These are phyloP conservation scores for Pomacea canaliculata DNA, from an alignment of 2,888 invertebrate genomes.

Conservation along the genomic window DNA sequence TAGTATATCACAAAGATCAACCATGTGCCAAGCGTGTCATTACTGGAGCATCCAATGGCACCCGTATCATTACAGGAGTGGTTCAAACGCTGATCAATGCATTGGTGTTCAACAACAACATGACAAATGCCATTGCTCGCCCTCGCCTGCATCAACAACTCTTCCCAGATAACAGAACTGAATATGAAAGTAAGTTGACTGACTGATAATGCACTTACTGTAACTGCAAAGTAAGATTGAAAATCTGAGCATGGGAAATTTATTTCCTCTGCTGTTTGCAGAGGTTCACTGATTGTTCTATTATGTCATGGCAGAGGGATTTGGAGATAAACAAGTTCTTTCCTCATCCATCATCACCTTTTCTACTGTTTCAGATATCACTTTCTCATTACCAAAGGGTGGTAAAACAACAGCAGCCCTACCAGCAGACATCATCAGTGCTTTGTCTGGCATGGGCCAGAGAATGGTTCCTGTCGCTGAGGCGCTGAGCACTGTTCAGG, in stretches of 20 bases:
- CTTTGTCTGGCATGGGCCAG: constrained; percentile 45
- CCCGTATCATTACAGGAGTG: constrained; percentile 53
- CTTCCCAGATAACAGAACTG: constrained; percentile 40
- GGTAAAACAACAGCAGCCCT: background rate
- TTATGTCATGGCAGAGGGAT: no score
- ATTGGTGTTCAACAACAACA: constrained; percentile 45
- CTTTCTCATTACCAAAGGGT: no score
- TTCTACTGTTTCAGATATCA: background rate
- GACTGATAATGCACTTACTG: no score
- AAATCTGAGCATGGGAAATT: no score
- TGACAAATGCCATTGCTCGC: constrained; percentile 42
- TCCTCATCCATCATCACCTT: background rate
- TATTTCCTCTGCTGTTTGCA: no score
- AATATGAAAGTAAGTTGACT: constrained; percentile 51
- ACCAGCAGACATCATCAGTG: constrained; percentile 33
- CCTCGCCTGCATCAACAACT: constrained; percentile 55
- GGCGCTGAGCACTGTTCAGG: constrained; percentile 47
- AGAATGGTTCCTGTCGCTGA: constrained; percentile 38
- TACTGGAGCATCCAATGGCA: constrained; percentile 58
- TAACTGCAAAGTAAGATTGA: no score
- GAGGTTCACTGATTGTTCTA: no score
- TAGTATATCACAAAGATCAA: constrained; percentile 55
- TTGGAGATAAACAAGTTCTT: no score
- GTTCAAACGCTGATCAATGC: constrained; percentile 54
- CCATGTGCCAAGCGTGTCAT: constrained; percentile 61